phyloP scores from a whole-genome alignment of 2,888 invertebrate species.

The Trichogramma dendrolimi region DNA sequence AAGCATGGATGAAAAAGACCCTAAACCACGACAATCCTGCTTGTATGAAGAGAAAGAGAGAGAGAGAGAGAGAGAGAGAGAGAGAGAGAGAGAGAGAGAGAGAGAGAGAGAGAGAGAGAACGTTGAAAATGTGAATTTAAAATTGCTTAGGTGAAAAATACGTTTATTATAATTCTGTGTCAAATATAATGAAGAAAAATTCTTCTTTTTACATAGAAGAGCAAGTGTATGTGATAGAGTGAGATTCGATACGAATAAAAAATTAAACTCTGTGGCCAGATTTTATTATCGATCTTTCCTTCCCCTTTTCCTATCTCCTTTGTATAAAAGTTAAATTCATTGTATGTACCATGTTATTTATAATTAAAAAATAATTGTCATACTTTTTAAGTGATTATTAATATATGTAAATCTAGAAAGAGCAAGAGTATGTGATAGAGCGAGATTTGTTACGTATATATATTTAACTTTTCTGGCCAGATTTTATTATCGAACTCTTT shows the following conservation, averaged over 20 bases:
- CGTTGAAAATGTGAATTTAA: conserved; percentile 45
- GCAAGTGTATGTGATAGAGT: conserved; percentile 8
- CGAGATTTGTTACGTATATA: background rate
- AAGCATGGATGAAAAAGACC: conserved; percentile 38
- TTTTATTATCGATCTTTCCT: conserved; percentile 20
- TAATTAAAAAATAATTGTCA: conserved; percentile 23
- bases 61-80: conserved; percentile 33
- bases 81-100: conserved; percentile 30
- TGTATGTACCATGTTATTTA: conserved; percentile 26
- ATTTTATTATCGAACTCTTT: too few relatives aligned
- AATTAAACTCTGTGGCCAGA: conserved; percentile 19
- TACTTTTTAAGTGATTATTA: conserved; percentile 3
- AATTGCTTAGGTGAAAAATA: too few relatives aligned
- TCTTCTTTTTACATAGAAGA: background rate
- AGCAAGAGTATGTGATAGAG: too few relatives aligned
- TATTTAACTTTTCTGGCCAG: background rate
- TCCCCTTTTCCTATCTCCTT: conserved; percentile 26
- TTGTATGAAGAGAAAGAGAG: conserved; percentile 31
- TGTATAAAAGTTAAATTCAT: conserved; percentile 20
- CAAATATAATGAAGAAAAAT: conserved; percentile 7
- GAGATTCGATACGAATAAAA: conserved; percentile 15
- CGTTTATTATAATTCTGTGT: conserved; percentile 31
- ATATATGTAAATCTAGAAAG: background rate
- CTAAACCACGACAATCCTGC: conserved; percentile 43
- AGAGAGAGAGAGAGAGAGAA: conserved; percentile 33